These are phyloP conservation scores for Geotrypetes seraphini DNA, from an alignment of 2,797 vertebrate genomes.

Conservation along the genomic window DNA sequence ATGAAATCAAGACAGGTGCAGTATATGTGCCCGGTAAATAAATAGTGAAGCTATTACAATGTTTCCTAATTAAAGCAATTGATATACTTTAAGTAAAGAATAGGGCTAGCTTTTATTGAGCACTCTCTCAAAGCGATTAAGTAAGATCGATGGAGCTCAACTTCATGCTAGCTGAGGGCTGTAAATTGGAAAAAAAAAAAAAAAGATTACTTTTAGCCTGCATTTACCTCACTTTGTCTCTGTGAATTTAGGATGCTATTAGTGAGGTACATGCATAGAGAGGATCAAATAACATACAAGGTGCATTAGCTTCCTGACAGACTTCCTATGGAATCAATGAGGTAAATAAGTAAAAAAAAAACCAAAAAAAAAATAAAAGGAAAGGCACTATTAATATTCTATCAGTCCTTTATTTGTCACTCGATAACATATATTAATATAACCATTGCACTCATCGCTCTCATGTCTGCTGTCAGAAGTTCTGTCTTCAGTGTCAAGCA, in stretches of 20 bases:
- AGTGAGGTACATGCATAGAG: not conserved
- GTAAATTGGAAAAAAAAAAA: not conserved
- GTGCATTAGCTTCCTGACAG: not conserved
- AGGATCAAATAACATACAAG: not conserved
- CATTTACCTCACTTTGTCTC: not conserved
- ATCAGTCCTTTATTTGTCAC: too few relatives aligned
- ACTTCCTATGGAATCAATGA: not conserved
- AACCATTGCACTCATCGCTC: not conserved
- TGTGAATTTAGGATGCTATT: constrained; percentile 8
- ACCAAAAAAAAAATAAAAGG: constrained; percentile 1
- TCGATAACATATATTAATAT: not conserved
- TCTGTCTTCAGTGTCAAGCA: not conserved
- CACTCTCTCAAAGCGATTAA: constrained; percentile 1
- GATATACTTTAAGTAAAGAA: constrained; percentile 16
- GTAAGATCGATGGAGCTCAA: constrained; percentile 6
- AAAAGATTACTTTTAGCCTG: constrained; percentile 9
- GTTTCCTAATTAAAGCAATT: constrained; percentile 24
- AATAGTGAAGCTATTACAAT: constrained; percentile 7
- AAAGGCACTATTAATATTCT: not conserved
- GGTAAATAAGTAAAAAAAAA: constrained; percentile 13
- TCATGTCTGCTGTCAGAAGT: not conserved
- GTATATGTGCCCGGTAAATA: constrained; percentile 6
- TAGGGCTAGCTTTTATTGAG: constrained; percentile 12
- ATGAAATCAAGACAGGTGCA: not conserved
- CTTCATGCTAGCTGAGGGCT: not conserved